Conservation (phyloP, 2,888 invertebrate species). For the Limnephilus auricula region DNA sequence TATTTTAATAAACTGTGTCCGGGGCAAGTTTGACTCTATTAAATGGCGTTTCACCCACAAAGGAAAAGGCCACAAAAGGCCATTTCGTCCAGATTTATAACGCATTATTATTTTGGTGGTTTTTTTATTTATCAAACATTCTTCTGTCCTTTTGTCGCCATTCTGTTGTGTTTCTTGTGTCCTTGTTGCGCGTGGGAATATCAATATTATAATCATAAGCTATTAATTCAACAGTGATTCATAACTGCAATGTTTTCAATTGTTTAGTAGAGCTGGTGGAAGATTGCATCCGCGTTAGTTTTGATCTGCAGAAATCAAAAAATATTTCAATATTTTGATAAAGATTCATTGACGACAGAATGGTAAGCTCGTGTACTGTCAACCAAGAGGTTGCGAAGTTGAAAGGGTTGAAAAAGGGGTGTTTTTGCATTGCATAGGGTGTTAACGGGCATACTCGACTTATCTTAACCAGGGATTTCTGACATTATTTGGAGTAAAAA, state of each 20-base stretch:
- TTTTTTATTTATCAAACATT: constrained; percentile 10
- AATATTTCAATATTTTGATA: neutral
- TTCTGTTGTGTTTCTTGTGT: constrained; percentile 22
- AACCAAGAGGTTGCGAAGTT: too few species aligned
- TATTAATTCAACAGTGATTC: neutral
- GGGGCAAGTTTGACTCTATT: constrained; percentile 58
- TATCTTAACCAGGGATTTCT: too few species aligned
- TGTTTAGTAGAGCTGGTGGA: neutral
- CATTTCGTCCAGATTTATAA: constrained; percentile 47
- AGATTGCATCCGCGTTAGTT: neutral
- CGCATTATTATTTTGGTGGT: constrained; percentile 17
- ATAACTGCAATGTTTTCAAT: neutral
- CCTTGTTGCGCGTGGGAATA: neutral
- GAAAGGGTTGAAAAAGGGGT: too few species aligned
- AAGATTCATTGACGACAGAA: too few species aligned
- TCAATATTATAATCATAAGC: neutral
- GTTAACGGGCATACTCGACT: too few species aligned
- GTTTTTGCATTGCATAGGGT: too few species aligned
- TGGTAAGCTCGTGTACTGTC: too few species aligned
- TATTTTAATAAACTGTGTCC: constrained; percentile 61
- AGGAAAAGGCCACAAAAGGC: constrained; percentile 53
- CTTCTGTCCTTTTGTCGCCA: constrained; percentile 30
- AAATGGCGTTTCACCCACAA: constrained; percentile 59
- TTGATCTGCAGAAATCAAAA: neutral
- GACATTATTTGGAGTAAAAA: too few species aligned